Evolutionary conservation across 2,888 invertebrate species (phyloP).

Genomic region (Anarsia innoxiella): DNA sequence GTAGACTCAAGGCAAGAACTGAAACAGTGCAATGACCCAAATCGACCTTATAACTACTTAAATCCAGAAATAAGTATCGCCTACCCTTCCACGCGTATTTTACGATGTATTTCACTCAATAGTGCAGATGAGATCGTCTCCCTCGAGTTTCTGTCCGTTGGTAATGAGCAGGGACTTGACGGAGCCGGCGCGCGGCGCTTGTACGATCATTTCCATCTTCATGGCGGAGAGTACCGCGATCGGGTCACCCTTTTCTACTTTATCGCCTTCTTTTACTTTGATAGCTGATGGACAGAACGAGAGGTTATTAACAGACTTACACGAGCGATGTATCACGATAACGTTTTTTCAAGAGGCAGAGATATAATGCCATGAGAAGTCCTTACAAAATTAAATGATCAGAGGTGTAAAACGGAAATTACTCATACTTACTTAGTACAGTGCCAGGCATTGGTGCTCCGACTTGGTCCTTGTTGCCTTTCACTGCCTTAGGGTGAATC

Average conservation of each 20-base stretch:
- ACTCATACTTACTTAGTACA: constrained; percentile 85
- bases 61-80: too few species aligned
- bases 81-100: not conserved
- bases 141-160: constrained; percentile 93
- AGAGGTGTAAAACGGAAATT: not conserved
- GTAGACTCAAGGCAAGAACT: too few species aligned
- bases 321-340: too few species aligned
- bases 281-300: too few species aligned
- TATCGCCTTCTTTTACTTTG: constrained; percentile 94
- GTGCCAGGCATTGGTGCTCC: constrained; percentile 99
- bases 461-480: constrained; percentile 90
- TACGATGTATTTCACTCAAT: constrained; percentile 68
- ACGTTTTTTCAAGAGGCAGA: too few species aligned
- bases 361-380: too few species aligned
- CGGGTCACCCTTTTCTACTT: constrained; percentile 92
- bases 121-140: constrained; percentile 92
- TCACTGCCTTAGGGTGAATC: constrained; percentile 96
- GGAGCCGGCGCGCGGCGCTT: constrained; percentile 91
- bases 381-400: not conserved
- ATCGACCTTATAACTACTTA: too few species aligned
- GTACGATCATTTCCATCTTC: constrained; percentile 99
- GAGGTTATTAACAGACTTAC: too few species aligned
- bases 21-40: too few species aligned
- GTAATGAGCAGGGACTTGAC: constrained; percentile 83
- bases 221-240: constrained; percentile 97